phyloP scores from a whole-genome alignment of 2,797 vertebrate species.

The Fringilla coelebs region DNA sequence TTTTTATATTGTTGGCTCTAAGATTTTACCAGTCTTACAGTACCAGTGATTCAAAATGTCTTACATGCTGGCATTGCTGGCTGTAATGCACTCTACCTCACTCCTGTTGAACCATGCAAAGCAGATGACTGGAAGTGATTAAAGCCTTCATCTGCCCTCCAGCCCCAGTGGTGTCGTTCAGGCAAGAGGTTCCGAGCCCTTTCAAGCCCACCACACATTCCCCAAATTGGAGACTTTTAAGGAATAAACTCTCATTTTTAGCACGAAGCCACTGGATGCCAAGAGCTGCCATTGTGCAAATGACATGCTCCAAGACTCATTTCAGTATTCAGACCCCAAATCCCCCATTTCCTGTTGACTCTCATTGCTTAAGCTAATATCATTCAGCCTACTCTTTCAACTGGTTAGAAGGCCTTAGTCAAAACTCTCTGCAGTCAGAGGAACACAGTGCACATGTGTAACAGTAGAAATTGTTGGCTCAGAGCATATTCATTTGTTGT shows the following conservation, averaged over 20 bases:
- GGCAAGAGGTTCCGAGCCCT: constrained; percentile 34
- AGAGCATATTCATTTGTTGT: constrained; percentile 62
- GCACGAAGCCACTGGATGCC: constrained; percentile 50
- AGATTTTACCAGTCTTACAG: not conserved
- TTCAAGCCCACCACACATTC: constrained; percentile 39
- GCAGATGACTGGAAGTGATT: constrained; percentile 51
- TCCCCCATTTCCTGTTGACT: constrained; percentile 60
- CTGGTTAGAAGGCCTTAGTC: constrained; percentile 35
- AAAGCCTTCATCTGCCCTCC: constrained; percentile 45
- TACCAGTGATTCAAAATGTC: not conserved
- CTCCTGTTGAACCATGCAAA: constrained; percentile 11
- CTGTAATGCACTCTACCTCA: not conserved
- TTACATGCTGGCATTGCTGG: not conserved
- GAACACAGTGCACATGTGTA: constrained; percentile 47
- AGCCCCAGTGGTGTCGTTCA: constrained; percentile 8
- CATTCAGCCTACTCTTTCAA: constrained; percentile 55
- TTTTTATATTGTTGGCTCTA: not conserved
- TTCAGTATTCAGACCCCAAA: constrained; percentile 54
- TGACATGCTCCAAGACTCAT: not conserved
- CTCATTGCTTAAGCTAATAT: constrained; percentile 61
- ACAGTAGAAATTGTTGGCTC: constrained; percentile 62
- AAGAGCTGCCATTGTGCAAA: constrained; percentile 46
- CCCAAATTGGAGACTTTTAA: constrained; percentile 24
- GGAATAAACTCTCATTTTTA: constrained; percentile 48
- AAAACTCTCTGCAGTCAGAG: constrained; percentile 33